phyloP scores from a whole-genome alignment of 2,113 vertebrate genomes.

The Cyprinodon variegatus region DNA sequence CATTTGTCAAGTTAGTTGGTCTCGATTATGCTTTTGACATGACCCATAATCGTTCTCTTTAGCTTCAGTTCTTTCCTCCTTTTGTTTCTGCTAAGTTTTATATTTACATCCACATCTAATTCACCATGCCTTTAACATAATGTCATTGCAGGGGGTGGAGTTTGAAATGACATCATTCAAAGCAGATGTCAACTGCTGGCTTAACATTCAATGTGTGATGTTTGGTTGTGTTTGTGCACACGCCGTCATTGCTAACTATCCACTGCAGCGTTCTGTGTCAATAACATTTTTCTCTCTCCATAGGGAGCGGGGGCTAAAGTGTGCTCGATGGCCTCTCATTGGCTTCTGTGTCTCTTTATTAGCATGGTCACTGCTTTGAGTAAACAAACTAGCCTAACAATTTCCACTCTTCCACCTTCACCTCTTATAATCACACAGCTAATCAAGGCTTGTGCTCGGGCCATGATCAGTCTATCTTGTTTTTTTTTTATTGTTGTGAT shows the following conservation, averaged over 20 bases:
- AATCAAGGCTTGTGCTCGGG: constrained; percentile 60
- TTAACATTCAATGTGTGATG: constrained; percentile 67
- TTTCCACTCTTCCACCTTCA: constrained; percentile 78
- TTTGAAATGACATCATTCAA: constrained; percentile 90
- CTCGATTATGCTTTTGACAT: constrained; percentile 91
- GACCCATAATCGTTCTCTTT: constrained; percentile 78
- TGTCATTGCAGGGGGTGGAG: constrained; percentile 85
- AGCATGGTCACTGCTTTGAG: constrained; percentile 96
- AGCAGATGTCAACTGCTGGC: constrained; percentile 84
- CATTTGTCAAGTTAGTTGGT: constrained; percentile 96
- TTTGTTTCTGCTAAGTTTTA: constrained; percentile 77
- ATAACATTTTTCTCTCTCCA: constrained; percentile 84
- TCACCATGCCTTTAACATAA: constrained; percentile 83
- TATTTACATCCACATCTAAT: constrained; percentile 83
- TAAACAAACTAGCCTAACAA: constrained; percentile 88
- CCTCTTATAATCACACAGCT: constrained; percentile 81
- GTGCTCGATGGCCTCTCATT: constrained; percentile 88
- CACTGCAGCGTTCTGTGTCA: constrained; percentile 76
- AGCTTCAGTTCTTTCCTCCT: constrained; percentile 77
- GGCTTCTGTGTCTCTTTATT: constrained; percentile 83
- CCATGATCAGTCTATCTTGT: constrained; percentile 40
- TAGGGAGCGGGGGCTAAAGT: constrained; percentile 84
- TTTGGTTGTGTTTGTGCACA: constrained; percentile 57
- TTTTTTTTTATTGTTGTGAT: constrained; percentile 70
- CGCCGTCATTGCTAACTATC: constrained; percentile 80